Percentiles rank a stretch among this genome's conserved stretches.
Evolutionary conservation across 2,113 vertebrate genomes (phyloP).

Genomic region (Parus major): DNA sequence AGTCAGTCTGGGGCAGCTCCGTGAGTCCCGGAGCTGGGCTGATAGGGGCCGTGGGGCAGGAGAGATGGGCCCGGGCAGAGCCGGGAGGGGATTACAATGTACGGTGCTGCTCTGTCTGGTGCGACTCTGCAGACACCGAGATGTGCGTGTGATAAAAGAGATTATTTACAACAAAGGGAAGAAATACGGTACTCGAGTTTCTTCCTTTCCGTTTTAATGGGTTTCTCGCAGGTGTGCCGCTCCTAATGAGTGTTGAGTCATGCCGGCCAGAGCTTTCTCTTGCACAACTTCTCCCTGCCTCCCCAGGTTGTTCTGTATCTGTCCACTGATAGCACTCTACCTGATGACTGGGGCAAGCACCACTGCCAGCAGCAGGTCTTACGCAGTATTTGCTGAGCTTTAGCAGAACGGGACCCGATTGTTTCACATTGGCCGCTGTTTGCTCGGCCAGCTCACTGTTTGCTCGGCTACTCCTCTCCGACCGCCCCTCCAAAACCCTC

Average conservation of each 20-base stretch:
- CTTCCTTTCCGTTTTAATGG: constrained; percentile 52
- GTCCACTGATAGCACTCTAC: constrained; percentile 13
- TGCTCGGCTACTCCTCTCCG: neutral
- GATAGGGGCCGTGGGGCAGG: fast-evolving
- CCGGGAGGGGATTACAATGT: neutral
- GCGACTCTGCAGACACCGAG: neutral
- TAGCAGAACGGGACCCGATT: neutral
- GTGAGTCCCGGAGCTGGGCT: neutral
- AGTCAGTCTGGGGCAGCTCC: neutral
- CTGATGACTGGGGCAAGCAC: constrained; percentile 1
- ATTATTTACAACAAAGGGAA: neutral
- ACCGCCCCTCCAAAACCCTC: neutral
- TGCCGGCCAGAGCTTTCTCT: constrained; percentile 30
- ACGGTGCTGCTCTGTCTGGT: neutral
- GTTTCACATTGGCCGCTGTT: neutral
- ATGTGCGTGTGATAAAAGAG: neutral
- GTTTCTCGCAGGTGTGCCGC: constrained; percentile 46
- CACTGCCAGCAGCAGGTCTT: neutral
- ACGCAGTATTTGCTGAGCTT: constrained; percentile 40
- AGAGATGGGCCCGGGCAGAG: neutral
- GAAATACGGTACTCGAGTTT: neutral
- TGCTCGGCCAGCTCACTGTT: constrained; percentile 21
- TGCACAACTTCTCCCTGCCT: constrained; percentile 36
- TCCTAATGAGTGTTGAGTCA: constrained; percentile 48
- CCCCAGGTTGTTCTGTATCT: neutral